Conservation (phyloP, 2,797 vertebrate genomes). For the Protonibea diacanthus region DNA sequence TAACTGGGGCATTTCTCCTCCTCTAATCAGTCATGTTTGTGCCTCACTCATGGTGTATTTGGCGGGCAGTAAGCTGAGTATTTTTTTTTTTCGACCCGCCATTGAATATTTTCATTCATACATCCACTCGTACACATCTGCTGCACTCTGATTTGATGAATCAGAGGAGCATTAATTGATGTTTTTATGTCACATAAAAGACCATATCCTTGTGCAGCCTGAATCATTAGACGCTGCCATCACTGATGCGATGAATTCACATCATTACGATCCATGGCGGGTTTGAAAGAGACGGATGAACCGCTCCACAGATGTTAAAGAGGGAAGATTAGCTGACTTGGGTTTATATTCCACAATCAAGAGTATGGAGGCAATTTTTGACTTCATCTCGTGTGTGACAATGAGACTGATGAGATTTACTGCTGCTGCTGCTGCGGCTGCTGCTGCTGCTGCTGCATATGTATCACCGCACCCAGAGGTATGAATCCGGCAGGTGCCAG, state of each 20-base stretch:
- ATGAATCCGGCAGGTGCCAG: constrained; percentile 34
- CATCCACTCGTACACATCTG: not conserved
- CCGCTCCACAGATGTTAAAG: constrained; percentile 5
- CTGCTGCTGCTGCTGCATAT: constrained; percentile 29
- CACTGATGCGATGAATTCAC: constrained; percentile 25
- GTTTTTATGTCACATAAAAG: constrained; percentile 29
- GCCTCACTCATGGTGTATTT: constrained; percentile 3
- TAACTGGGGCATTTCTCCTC: constrained; percentile 73
- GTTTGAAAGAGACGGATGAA: constrained; percentile 29
- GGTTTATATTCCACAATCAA: constrained; percentile 17
- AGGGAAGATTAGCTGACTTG: constrained; percentile 11
- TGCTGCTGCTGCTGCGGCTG: constrained; percentile 32
- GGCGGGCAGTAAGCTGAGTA: constrained; percentile 11
- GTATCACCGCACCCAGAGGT: constrained; percentile 14
- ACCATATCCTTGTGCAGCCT: not conserved
- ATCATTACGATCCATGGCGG: constrained; percentile 6
- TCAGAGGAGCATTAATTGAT: constrained; percentile 12
- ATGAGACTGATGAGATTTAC: constrained; percentile 37
- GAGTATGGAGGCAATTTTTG: constrained; percentile 33
- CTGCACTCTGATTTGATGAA: constrained; percentile 7
- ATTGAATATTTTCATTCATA: constrained; percentile 27
- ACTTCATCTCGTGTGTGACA: constrained; percentile 12
- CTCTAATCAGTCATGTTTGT: constrained; percentile 7
- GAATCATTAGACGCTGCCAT: constrained; percentile 18
- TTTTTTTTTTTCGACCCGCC: constrained; percentile 17